Conservation (phyloP, 2,113 vertebrate genomes). For the Pelecanus crispus region DNA sequence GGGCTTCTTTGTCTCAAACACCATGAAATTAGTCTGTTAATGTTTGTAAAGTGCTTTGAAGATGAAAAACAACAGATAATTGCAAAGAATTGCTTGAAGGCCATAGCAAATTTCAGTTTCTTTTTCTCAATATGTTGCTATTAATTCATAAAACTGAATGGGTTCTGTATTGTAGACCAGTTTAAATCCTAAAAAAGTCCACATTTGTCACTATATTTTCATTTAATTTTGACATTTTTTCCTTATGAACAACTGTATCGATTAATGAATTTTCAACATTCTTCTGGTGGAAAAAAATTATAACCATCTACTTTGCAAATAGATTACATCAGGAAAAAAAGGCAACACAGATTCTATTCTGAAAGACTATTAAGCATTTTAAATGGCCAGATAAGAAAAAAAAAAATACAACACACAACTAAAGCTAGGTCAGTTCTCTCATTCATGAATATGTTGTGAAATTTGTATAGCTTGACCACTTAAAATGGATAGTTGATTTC, state of each 20-base stretch:
- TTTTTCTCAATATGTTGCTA: neutral
- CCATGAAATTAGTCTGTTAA: neutral
- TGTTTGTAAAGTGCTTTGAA: constrained; percentile 31
- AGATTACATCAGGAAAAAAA: neutral
- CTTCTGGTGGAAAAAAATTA: neutral
- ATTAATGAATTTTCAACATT: neutral
- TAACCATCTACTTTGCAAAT: neutral
- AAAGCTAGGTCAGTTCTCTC: neutral
- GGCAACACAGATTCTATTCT: neutral
- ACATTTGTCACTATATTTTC: constrained; percentile 44
- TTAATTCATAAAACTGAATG: constrained; percentile 33
- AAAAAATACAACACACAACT: neutral
- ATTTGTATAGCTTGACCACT: neutral
- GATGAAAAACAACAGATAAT: constrained; percentile 29
- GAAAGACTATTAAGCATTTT: neutral
- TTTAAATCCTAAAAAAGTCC: constrained; percentile 40
- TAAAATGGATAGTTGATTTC: neutral
- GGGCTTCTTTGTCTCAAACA: neutral
- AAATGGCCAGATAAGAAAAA: neutral
- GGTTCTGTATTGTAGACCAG: constrained; percentile 16
- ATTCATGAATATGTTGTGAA: neutral
- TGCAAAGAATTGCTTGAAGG: neutral
- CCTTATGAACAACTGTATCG: neutral
- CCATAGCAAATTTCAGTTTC: neutral
- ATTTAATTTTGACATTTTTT: constrained; percentile 13